Conservation (phyloP, 35 echinoderm and acorn worm genomes). For the Heliocidaris tuberculata region DNA sequence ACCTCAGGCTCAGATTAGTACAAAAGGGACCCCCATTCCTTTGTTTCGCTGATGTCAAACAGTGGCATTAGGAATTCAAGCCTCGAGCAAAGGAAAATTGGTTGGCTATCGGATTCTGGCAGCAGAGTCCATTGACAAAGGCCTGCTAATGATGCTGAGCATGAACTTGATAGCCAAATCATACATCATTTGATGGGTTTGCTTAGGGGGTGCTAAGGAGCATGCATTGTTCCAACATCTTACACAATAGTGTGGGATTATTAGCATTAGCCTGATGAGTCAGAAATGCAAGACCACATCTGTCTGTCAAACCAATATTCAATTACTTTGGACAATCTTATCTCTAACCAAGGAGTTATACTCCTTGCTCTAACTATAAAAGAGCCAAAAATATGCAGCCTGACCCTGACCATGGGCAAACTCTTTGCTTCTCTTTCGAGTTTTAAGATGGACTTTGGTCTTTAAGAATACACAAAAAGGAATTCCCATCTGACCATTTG, state of each 20-base stretch:
- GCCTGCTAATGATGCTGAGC: neutral
- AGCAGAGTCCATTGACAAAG: neutral
- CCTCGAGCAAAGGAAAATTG: neutral
- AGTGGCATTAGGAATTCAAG: neutral
- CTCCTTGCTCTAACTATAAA: no score
- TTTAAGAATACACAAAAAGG: neutral
- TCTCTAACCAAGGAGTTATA: neutral
- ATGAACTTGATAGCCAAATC: neutral
- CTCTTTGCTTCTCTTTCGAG: neutral
- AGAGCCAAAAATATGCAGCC: neutral
- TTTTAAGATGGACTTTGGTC: neutral
- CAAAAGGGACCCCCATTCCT: neutral
- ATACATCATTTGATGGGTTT: neutral
- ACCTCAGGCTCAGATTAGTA: neutral
- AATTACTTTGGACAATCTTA: neutral
- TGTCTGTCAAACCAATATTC: neutral
- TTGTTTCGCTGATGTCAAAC: neutral
- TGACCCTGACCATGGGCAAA: neutral
- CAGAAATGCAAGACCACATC: neutral
- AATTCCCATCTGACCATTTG: neutral
- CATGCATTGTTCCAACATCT: conserved; percentile 10
- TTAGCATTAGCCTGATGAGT: neutral
- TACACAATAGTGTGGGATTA: neutral
- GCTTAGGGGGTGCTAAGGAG: neutral
- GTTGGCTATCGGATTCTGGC: neutral